Conservation (phyloP, 2,888 invertebrate species). For the Branchellion lobata region DNA sequence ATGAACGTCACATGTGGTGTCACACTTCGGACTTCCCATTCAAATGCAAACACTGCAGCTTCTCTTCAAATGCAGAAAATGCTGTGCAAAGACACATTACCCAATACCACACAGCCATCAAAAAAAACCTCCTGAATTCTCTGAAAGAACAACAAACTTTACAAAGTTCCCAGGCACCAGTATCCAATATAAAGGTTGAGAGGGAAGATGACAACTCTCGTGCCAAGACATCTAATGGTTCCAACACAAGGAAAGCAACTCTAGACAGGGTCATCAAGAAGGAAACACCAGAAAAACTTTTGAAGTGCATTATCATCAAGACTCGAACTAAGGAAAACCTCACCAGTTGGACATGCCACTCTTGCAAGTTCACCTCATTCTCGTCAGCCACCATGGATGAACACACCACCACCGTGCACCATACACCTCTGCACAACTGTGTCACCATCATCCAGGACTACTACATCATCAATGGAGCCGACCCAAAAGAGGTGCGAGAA, state of each 20-base stretch:
- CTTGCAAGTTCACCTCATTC: not conserved
- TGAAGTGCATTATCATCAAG: slow-evolving; percentile 4
- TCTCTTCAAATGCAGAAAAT: slow-evolving; percentile 42
- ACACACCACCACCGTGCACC: not conserved
- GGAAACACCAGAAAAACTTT: not conserved
- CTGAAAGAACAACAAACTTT: not conserved
- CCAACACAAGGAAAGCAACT: too few relatives aligned
- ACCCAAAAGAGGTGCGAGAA: not conserved
- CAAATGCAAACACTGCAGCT: slow-evolving; percentile 45
- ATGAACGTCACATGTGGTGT: slow-evolving; percentile 42
- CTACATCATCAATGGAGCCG: not conserved
- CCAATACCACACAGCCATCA: slow-evolving; percentile 32
- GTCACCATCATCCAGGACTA: slow-evolving; percentile 4
- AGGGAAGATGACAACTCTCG: not conserved
- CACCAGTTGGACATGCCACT: not conserved
- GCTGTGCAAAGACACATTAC: slow-evolving; percentile 40
- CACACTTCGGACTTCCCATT: slow-evolving; percentile 37
- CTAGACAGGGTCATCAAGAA: not conserved
- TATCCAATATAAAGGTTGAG: not conserved
- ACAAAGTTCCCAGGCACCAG: not conserved
- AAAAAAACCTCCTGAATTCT: not conserved
- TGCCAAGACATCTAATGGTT: not conserved
- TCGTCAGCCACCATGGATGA: not conserved
- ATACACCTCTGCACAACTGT: not conserved
- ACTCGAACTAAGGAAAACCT: not conserved